phyloP scores from a whole-genome alignment of 2,113 vertebrate genomes.

The Entelurus aequoreus region DNA sequence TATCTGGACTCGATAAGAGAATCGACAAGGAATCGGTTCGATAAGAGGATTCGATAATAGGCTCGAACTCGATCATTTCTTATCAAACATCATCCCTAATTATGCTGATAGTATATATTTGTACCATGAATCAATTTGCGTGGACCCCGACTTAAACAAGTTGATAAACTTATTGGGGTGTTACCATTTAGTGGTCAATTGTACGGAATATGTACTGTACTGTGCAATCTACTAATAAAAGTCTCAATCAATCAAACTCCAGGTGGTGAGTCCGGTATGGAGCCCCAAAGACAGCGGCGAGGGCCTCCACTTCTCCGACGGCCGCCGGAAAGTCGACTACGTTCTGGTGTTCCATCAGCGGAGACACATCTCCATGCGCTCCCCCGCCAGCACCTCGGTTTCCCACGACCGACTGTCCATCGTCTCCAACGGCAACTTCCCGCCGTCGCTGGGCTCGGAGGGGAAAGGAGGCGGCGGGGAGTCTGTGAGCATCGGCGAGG shows the following conservation, averaged over 20 bases:
- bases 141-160: too few relatives aligned
- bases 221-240: too few relatives aligned
- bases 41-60: too few relatives aligned
- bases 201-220: too few relatives aligned
- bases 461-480: constrained; percentile 40
- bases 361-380: constrained; percentile 51
- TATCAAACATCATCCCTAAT: too few relatives aligned
- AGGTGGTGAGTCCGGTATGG: constrained; percentile 48
- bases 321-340: constrained; percentile 88
- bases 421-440: constrained; percentile 81
- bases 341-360: constrained; percentile 87
- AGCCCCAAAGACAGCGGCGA: constrained; percentile 41
- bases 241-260: not conserved
- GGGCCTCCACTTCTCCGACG: constrained; percentile 83
- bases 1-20: too few relatives aligned
- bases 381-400: not conserved
- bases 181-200: too few relatives aligned
- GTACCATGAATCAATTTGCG: too few relatives aligned
- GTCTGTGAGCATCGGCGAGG: constrained; percentile 35
- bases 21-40: too few relatives aligned
- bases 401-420: constrained; percentile 61
- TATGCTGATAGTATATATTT: too few relatives aligned
- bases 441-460: constrained; percentile 37
- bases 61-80: too few relatives aligned
- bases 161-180: too few relatives aligned